Evolutionary conservation across 2,888 invertebrate genomes (phyloP).

Genomic region (Rhorus exstirpatorius): DNA sequence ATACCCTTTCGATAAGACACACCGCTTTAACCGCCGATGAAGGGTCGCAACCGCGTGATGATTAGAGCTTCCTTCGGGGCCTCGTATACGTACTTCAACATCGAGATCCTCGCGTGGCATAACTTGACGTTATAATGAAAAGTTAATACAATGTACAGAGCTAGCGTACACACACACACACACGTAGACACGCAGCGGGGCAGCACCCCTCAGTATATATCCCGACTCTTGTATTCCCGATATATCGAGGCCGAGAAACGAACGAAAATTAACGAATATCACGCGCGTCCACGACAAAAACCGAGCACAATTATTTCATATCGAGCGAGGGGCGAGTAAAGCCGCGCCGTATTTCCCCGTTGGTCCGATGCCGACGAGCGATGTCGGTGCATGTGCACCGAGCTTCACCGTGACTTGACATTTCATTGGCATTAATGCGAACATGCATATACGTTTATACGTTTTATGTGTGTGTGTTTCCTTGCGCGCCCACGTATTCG

Average conservation of each 20-base stretch:
- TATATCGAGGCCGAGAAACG: not conserved
- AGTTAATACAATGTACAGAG: no score
- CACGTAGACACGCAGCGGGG: constrained; percentile 43
- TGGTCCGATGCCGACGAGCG: constrained; percentile 67
- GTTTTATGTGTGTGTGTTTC: not conserved
- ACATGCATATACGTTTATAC: constrained; percentile 5
- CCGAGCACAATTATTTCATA: constrained; percentile 60
- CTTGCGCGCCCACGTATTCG: not conserved
- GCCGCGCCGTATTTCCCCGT: constrained; percentile 49
- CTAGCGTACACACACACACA: no score
- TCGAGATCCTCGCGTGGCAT: constrained; percentile 53
- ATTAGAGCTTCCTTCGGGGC: constrained; percentile 24
- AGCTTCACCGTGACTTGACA: constrained; percentile 80
- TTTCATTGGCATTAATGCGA: constrained; percentile 80
- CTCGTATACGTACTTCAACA: constrained; percentile 60
- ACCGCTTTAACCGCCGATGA: constrained; percentile 16
- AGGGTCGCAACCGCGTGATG: constrained; percentile 44
- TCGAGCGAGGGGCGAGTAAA: constrained; percentile 50
- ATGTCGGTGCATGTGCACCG: constrained; percentile 76
- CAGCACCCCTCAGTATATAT: constrained; percentile 52
- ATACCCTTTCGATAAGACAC: constrained; percentile 45
- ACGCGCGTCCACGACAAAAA: constrained; percentile 68
- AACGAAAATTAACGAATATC: not conserved
- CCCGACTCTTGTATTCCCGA: constrained; percentile 26
- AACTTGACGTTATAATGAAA: constrained; percentile 24